phyloP scores from a whole-genome alignment of 2,797 vertebrate species.

The Artibeus lituratus region DNA sequence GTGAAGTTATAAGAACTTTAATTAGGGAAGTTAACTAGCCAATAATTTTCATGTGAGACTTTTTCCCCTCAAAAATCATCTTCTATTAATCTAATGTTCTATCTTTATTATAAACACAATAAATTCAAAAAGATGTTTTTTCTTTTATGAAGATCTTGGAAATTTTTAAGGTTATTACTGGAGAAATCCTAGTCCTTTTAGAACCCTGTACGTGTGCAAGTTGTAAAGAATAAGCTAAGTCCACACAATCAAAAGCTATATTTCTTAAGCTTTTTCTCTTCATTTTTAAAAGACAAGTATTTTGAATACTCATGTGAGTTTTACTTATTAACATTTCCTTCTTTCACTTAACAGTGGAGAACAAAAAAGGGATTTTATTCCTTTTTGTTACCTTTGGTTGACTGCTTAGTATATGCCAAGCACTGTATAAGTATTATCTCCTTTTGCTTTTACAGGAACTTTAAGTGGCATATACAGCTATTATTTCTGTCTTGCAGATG shows the following conservation, averaged over 20 bases:
- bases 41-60: not conserved
- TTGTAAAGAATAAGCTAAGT: not conserved
- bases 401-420: not conserved
- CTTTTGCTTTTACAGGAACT: not conserved
- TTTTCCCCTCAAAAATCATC: not conserved
- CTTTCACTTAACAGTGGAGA: conserved; percentile 11
- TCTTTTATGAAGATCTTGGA: conserved; percentile 1
- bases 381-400: not conserved
- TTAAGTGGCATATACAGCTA: not conserved
- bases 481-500: not conserved
- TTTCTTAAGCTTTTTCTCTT: not conserved
- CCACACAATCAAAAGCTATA: not conserved
- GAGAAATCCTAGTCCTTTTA: not conserved
- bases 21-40: not conserved
- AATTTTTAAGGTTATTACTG: not conserved
- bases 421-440: not conserved
- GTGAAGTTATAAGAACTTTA: conserved; percentile 22
- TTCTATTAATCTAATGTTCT: not conserved
- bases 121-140: conserved; percentile 2
- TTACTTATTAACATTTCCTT: conserved; percentile 30
- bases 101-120: not conserved
- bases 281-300: not conserved
- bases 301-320: not conserved
- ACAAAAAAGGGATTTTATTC: not conserved
- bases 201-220: not conserved